A percentile compares a stretch with the other conserved stretches of the same genome.
These are phyloP conservation scores for Channa striata DNA, from an alignment of 2,797 vertebrate species.

Conservation along the genomic window DNA sequence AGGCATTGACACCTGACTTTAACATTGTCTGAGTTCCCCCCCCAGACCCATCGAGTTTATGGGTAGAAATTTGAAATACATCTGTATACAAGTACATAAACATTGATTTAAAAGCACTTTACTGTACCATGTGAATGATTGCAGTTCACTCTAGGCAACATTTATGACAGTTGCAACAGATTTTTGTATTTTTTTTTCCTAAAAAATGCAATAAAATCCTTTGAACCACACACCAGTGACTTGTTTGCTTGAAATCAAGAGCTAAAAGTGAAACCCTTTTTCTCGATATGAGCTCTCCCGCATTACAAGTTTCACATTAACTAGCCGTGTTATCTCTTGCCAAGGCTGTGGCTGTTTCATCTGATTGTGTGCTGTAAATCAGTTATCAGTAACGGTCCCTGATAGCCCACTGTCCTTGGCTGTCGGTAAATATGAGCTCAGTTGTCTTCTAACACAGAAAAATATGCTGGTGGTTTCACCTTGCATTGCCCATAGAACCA, in stretches of 20 bases:
- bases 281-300: neutral
- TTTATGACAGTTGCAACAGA: slow-evolving; percentile 84
- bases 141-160: slow-evolving; percentile 85
- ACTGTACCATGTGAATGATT: slow-evolving; percentile 89
- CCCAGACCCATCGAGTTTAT: slow-evolving; percentile 54
- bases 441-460: slow-evolving; percentile 12
- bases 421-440: slow-evolving; percentile 65
- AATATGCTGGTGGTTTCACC: slow-evolving; percentile 44
- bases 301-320: slow-evolving; percentile 66
- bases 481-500: slow-evolving; percentile 4
- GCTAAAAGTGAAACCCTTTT: neutral
- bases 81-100: slow-evolving; percentile 65
- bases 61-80: slow-evolving; percentile 61
- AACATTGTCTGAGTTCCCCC: slow-evolving; percentile 61
- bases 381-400: slow-evolving; percentile 57
- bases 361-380: slow-evolving; percentile 51
- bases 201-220: slow-evolving; percentile 83
- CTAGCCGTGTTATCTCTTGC: slow-evolving; percentile 62
- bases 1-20: slow-evolving; percentile 43
- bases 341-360: slow-evolving; percentile 50
- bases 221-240: slow-evolving; percentile 64
- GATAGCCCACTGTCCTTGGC: slow-evolving; percentile 61
- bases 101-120: slow-evolving; percentile 88
- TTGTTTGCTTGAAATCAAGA: neutral
- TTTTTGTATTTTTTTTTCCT: slow-evolving; percentile 86